phyloP scores from a whole-genome alignment of 1,140 invertebrate species.

The Panulirus ornatus region DNA sequence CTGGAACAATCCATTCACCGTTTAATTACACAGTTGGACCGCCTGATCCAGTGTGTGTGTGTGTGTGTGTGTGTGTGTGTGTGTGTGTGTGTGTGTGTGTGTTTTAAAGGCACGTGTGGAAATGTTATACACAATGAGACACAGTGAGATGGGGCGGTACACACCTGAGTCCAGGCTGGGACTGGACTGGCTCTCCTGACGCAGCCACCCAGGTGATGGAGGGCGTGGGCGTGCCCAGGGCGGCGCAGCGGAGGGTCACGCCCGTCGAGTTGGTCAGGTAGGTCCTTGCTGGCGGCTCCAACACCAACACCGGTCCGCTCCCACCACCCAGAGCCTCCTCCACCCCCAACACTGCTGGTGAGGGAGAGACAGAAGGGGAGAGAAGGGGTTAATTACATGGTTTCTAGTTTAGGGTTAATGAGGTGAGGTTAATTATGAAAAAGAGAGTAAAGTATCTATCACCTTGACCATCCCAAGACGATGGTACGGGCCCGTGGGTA shows the following conservation, averaged over 20 bases:
- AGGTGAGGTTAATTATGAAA: background rate
- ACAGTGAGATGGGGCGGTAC: background rate
- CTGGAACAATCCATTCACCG: no score
- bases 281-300: slow-evolving; percentile 67
- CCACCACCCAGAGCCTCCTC: background rate
- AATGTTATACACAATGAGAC: background rate
- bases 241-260: slow-evolving; percentile 91
- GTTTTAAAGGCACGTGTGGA: background rate
- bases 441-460: background rate
- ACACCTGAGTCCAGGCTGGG: slow-evolving; percentile 68
- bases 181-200: slow-evolving; percentile 76
- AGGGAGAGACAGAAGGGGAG: background rate
- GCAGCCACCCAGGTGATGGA: slow-evolving; percentile 95
- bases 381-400: background rate
- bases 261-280: slow-evolving; percentile 79
- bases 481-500: background rate
- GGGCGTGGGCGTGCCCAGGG: slow-evolving; percentile 93
- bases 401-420: background rate
- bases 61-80: slow-evolving; percentile 1
- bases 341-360: background rate
- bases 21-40: no score
- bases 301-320: slow-evolving; percentile 63
- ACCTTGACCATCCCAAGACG: background rate
- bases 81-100: background rate
- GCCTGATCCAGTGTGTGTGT: no score